phyloP scores from a whole-genome alignment of 2,797 vertebrate genomes.

The Pangasius macronema region DNA sequence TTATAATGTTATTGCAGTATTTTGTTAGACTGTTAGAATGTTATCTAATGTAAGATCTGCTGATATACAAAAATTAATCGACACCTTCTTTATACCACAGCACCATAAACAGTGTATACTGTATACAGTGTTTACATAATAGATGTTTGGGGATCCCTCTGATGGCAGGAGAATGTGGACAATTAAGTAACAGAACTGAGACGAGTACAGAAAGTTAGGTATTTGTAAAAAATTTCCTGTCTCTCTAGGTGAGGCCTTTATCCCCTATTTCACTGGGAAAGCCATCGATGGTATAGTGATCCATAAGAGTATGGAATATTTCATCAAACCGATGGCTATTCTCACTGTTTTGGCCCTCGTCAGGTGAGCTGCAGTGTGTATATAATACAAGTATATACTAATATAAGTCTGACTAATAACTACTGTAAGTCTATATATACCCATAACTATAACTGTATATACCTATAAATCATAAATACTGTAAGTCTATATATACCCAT shows the following conservation, averaged over 20 bases:
- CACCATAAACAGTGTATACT: neutral
- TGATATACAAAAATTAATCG: neutral
- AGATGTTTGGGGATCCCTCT: neutral
- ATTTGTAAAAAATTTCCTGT: neutral
- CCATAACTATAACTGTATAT: too few species aligned
- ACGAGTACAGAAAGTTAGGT: neutral
- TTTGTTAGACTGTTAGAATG: neutral
- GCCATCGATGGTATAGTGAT: constrained; percentile 90
- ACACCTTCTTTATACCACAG: neutral
- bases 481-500: too few species aligned
- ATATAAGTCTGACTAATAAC: neutral
- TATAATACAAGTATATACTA: neutral
- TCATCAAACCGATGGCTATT: constrained; percentile 77
- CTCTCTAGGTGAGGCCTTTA: constrained; percentile 85
- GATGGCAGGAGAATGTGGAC: neutral
- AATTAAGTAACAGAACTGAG: neutral
- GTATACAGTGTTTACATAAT: neutral
- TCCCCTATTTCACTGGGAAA: constrained; percentile 88
- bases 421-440: neutral
- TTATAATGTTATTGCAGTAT: neutral
- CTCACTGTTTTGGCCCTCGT: constrained; percentile 79
- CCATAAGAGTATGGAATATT: constrained; percentile 88
- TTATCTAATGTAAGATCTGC: neutral
- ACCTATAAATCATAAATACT: too few species aligned
- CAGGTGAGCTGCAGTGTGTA: constrained; percentile 73